Evolutionary conservation across 2,888 invertebrate genomes (phyloP).

Genomic region (Papilio elwesi): DNA sequence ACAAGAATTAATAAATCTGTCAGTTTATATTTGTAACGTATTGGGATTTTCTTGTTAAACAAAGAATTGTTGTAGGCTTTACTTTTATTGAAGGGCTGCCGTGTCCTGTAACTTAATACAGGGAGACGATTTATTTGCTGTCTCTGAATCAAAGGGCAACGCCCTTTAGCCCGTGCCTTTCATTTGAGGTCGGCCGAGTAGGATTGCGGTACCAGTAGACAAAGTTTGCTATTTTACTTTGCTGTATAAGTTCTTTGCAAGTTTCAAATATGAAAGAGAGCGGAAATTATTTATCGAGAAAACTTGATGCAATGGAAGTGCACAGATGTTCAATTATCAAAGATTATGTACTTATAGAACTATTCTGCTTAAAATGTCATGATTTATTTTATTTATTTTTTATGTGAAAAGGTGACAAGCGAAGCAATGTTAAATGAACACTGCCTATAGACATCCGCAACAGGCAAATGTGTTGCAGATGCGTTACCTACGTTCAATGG

Average conservation of each 20-base stretch:
- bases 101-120: conserved; percentile 38
- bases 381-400: no score
- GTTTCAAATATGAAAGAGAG: conserved; percentile 15
- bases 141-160: conserved; percentile 37
- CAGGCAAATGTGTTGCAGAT: no score
- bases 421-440: not conserved
- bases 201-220: conserved; percentile 26
- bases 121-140: conserved; percentile 36
- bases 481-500: no score
- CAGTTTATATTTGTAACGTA: conserved; percentile 17
- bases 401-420: no score
- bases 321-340: not conserved
- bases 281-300: conserved; percentile 22
- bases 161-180: conserved; percentile 10
- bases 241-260: conserved; percentile 12
- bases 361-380: not conserved
- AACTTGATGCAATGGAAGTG: conserved; percentile 15
- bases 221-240: conserved; percentile 24
- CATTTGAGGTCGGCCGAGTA: conserved; percentile 16
- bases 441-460: no score
- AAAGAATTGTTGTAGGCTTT: conserved; percentile 32
- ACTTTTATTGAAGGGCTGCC: conserved; percentile 33
- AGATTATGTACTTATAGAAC: conserved; percentile 4
- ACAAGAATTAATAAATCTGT: conserved; percentile 5
- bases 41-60: conserved; percentile 12